Conservation (phyloP, 2,113 vertebrate genomes). For the Aythya baeri region DNA sequence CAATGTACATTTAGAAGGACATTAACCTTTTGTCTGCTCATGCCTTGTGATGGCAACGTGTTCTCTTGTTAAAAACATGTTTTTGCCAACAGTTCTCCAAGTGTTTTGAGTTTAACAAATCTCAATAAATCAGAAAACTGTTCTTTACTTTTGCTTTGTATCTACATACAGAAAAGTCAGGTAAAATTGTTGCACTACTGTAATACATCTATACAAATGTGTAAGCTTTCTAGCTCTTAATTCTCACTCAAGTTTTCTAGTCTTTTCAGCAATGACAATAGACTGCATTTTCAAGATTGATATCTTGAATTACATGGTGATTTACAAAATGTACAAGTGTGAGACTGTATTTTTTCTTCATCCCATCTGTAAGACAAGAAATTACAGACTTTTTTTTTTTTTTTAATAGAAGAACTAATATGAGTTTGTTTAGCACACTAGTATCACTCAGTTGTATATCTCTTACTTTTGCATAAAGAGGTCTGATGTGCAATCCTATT, state of each 20-base stretch:
- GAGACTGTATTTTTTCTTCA: neutral
- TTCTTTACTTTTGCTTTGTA: neutral
- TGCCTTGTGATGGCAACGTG: fast-evolving
- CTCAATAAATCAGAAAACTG: neutral
- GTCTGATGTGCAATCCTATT: neutral
- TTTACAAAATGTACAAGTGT: neutral
- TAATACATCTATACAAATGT: neutral
- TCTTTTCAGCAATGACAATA: neutral
- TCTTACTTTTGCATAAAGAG: neutral
- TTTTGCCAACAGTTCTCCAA: neutral
- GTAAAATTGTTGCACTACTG: neutral
- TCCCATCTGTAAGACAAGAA: neutral
- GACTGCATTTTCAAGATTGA: neutral
- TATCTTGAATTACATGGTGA: neutral
- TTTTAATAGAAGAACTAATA: neutral
- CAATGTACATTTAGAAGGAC: neutral
- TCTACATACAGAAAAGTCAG: neutral
- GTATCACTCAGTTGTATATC: neutral
- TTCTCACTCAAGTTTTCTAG: neutral
- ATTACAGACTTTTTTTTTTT: neutral
- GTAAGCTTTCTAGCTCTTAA: neutral
- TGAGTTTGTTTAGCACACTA: neutral
- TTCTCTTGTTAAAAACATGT: neutral
- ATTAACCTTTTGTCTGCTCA: neutral
- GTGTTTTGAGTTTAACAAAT: neutral